Evolutionary conservation across 2,888 invertebrate genomes (phyloP), one percentile per base, ranked within the genome.

Genomic region (Sesia apiformis): DNA sequence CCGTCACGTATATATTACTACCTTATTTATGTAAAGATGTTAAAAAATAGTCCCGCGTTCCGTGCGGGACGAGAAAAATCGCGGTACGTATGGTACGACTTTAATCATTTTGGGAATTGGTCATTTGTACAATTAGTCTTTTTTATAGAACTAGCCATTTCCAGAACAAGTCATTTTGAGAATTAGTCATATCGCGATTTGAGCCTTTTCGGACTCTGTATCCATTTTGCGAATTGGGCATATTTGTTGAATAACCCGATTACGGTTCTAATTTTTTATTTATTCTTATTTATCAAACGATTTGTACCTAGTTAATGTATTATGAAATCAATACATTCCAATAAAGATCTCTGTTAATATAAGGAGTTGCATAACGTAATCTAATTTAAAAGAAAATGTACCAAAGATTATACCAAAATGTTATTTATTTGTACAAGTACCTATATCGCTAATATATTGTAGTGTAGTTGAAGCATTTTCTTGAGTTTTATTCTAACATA

Each of bases 381-480:
- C 49, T n/a, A 55, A 41, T 23, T 46, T 56, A 57, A 64, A 63
- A 64, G 66, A 62, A 65, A 63, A 65, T 56, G 61, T 66, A 69
- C 66, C 69, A 69, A 69, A 69, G 62, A 62, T 60, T 52, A 43
- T 65, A 59, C 54, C 60, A 59, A 58, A 52, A 46, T 46, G 50
- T 46, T 60, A 54, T 56, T 56, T 65, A 61, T 60, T 56, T 59
- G 58, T 59, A 65, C 60, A 56, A 55, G 59, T 58, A 61, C 62
- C 23, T 46, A 2, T 61, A 63, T 69, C 62, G 63, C 64, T 67
- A 64, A 68, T 70, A 72, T 69, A 69, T 38, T 49, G 49, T 49
- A 55, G 70, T 67, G 72, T 79, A 78, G 73, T 69, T 70, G 64
- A 77, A 72, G 76, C 75, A 78, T 72, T 64, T 46, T 46, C 46